These are phyloP conservation scores for Tamias sibiricus DNA, from an alignment of 2,113 vertebrate species.

Conservation along the genomic window DNA sequence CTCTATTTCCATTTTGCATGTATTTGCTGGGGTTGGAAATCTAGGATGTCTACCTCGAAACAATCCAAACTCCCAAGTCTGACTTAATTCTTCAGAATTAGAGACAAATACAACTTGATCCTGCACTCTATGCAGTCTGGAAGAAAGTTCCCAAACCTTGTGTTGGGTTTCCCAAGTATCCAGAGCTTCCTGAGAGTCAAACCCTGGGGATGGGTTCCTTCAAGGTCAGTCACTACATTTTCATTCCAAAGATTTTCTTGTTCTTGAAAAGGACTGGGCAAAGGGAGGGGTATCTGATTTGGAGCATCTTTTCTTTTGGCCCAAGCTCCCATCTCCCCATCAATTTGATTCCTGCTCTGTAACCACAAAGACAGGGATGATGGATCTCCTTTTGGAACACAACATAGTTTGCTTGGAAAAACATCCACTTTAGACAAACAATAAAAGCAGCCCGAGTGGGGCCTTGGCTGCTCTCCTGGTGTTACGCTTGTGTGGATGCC, in stretches of 20 bases:
- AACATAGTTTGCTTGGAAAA: constrained; percentile 76
- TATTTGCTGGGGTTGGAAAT: constrained; percentile 8
- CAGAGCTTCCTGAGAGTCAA: constrained; percentile 23
- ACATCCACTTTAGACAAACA: constrained; percentile 77
- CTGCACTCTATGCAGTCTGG: neutral
- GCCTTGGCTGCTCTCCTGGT: constrained; percentile 79
- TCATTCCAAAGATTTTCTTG: constrained; percentile 71
- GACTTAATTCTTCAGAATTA: neutral
- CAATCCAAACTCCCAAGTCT: neutral
- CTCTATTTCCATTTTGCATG: neutral
- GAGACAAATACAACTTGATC: neutral
- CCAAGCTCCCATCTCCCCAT: constrained; percentile 17
- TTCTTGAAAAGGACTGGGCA: constrained; percentile 72
- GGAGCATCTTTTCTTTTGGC: constrained; percentile 67
- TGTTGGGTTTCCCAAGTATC: neutral
- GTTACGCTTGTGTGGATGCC: constrained; percentile 66
- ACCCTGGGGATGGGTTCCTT: constrained; percentile 63
- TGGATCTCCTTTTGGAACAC: constrained; percentile 77
- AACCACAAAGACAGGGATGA: constrained; percentile 75
- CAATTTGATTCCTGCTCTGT: constrained; percentile 65
- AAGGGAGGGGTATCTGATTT: neutral
- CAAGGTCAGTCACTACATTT: constrained; percentile 52
- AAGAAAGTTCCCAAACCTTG: neutral
- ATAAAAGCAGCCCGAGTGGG: constrained; percentile 67
- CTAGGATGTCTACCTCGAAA: neutral